Percentiles rank a stretch among this genome's conserved stretches.
These are phyloP conservation scores for Julus scanicus DNA, from an alignment of 2,888 invertebrate species.

Conservation along the genomic window DNA sequence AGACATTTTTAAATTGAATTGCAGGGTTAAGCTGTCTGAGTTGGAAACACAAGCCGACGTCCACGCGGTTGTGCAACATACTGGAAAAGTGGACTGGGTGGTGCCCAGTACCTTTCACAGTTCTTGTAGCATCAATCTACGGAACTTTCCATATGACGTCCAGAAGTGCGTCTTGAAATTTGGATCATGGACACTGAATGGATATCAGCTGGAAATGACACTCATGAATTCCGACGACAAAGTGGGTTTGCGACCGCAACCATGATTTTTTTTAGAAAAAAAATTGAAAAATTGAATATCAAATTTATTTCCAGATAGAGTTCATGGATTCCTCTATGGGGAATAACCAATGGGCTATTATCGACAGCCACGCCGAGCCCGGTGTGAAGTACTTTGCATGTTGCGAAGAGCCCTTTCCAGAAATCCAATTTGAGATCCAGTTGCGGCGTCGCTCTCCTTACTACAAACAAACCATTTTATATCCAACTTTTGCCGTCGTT, in stretches of 20 bases:
- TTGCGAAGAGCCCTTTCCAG: constrained; percentile 53
- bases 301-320: constrained; percentile 9
- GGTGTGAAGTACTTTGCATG: constrained; percentile 51
- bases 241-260: not conserved
- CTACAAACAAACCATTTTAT: constrained; percentile 53
- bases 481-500: constrained; percentile 46
- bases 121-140: constrained; percentile 51
- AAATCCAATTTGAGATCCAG: constrained; percentile 49
- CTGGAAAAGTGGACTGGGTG: constrained; percentile 52
- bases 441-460: constrained; percentile 49
- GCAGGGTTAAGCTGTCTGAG: constrained; percentile 49
- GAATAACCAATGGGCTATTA: constrained; percentile 55
- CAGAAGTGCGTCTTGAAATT: constrained; percentile 53
- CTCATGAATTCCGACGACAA: not conserved
- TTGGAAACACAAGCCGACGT: constrained; percentile 38
- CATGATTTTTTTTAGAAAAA: too few relatives aligned
- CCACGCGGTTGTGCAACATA: constrained; percentile 6
- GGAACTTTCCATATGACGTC: constrained; percentile 53
- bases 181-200: constrained; percentile 48
- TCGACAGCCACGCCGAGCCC: not conserved
- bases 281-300: not conserved
- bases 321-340: constrained; percentile 34
- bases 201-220: constrained; percentile 48
- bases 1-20: not conserved
- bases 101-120: constrained; percentile 53